Base-by-base conservation (phyloP, 2,797 vertebrate genomes). In the Lemur catta region DNA sequence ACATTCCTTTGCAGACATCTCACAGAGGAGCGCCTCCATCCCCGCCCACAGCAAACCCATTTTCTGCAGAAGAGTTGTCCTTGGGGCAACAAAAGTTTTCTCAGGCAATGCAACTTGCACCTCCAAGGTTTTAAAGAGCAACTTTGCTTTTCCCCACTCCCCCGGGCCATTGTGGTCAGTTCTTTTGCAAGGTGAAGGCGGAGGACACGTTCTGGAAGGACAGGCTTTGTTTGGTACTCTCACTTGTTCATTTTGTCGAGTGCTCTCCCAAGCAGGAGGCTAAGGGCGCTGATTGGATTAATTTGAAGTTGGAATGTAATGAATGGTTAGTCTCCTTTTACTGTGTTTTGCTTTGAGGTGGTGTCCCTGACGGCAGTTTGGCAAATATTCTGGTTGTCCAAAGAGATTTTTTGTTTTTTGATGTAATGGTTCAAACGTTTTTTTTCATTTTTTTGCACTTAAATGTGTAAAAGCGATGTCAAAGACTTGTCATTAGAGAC, bases 111-210 rank as follows among this genome's bases (percentile, higher is more conserved):
- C 6, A 20, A 2, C 48, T 82, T 35, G 52, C 12, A 59, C 57
- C 72, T 38, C 6, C 11, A 8, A 24, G 57, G 26, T 33, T 78
- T 57, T 71, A 48, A 75, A 57, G 33, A 43, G 28, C 52, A 35
- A 9, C 28, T 6, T 1, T 10, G 11, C 13, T 61, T 1, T 4
- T 10, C 14, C 2, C 17, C 11, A 4, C 48, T 15, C 9, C 1
- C 35, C 3, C 4, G 1, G 52, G 4, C 18, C 17, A 0, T 33
- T 50, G 0, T 7, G 65, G 30, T 57, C 14, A 9, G 3, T 43
- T 84, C n/a, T 87, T 93, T 20, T 33, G 24, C n/a, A 38, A 80
- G 59, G 26, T 8, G 11, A 35, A 87, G 72, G n/a, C 10, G 17
- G 24, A 90, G 61, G 61, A 6, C 4, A 1, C 52, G 1, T 78